Evolutionary conservation across 2,113 vertebrate species (phyloP), one percentile per base, ranked within the genome.

Genomic region (Mormyrus iriodes): DNA sequence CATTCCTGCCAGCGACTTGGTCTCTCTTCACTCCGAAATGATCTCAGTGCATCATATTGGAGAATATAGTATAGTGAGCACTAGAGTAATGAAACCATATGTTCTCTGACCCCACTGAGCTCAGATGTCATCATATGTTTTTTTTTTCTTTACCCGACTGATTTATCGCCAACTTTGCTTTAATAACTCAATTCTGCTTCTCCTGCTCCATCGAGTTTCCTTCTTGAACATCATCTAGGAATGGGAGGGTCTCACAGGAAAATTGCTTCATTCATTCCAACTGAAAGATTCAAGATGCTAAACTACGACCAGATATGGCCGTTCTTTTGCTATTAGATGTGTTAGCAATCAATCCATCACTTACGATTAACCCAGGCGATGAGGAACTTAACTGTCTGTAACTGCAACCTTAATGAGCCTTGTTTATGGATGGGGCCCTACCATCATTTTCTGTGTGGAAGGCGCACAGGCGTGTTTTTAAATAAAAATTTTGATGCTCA

Each of bases 161-260:
- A 92, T 91, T 91, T 91, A 92, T 93, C 90, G 91, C 58, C 69
- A 91, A 88, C 73, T 79, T 88, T 91, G 89, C 90, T 92, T 90
- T 92, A 91, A 91, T 92, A 91, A 91, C 85, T 90, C 79, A 90
- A 88, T 83, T 90, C 61, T 89, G 85, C 84, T 92, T 88, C 86
- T 89, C 88, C 90, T 91, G 55, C 88, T 90, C 92, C 88, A 89
- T 93, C 90, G 90, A 90, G 88, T 88, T 88, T 76, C 76, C 83
- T 89, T 83, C 85, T 84, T 85, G 52, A 24, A 73, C 65, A 88
- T 55, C 88, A 86, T 58, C 87, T 82, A 82, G 61, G 17, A 91
- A 90, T 92, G 85, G 92, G 85, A 52, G 88, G 61, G 24, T 27
- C 88, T 89, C 89, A 86, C 46, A 55, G 48, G 90, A 90, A 89